phyloP scores from a whole-genome alignment of 1,140 invertebrate genomes.

The Zaprionus camerounensis region DNA sequence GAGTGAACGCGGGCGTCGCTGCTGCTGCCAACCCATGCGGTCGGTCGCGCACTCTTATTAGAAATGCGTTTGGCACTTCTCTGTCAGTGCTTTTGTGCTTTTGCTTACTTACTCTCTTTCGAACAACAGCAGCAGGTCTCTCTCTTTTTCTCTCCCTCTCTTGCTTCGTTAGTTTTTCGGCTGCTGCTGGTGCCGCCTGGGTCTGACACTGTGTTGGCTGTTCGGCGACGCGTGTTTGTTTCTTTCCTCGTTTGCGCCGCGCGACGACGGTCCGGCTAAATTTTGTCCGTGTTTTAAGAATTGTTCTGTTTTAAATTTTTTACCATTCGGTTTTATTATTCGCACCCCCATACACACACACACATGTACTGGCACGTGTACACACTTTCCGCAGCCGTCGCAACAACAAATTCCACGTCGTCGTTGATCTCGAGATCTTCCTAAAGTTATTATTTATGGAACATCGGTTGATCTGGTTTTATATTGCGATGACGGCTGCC shows the following conservation, averaged over 20 bases:
- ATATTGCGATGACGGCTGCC: constrained; percentile 22
- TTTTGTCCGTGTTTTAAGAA: constrained; percentile 75
- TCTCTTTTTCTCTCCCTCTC: constrained; percentile 31
- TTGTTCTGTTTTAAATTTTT: constrained; percentile 73
- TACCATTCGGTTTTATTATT: constrained; percentile 66
- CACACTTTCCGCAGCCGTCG: constrained; percentile 53
- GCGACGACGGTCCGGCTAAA: constrained; percentile 71
- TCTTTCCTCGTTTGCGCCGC: constrained; percentile 80
- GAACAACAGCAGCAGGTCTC: constrained; percentile 24
- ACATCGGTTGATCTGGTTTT: constrained; percentile 8
- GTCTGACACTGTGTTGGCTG: constrained; percentile 43
- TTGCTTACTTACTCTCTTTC: constrained; percentile 19
- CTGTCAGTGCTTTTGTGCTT: constrained; percentile 22
- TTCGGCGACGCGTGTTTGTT: constrained; percentile 68
- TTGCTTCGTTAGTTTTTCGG: constrained; percentile 60
- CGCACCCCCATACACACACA: constrained; percentile 13
- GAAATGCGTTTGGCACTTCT: constrained; percentile 50
- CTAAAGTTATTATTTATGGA: constrained; percentile 31
- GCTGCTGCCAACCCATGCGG: constrained; percentile 5
- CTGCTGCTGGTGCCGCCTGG: constrained; percentile 39
- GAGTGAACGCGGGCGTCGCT: constrained; percentile 30
- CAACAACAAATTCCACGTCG: constrained; percentile 40
- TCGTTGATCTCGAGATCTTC: constrained; percentile 32
- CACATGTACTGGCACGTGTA: constrained; percentile 27
- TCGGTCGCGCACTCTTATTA: constrained; percentile 31